Conservation (phyloP, 2,113 vertebrate genomes). For the Pholis gunnellus region DNA sequence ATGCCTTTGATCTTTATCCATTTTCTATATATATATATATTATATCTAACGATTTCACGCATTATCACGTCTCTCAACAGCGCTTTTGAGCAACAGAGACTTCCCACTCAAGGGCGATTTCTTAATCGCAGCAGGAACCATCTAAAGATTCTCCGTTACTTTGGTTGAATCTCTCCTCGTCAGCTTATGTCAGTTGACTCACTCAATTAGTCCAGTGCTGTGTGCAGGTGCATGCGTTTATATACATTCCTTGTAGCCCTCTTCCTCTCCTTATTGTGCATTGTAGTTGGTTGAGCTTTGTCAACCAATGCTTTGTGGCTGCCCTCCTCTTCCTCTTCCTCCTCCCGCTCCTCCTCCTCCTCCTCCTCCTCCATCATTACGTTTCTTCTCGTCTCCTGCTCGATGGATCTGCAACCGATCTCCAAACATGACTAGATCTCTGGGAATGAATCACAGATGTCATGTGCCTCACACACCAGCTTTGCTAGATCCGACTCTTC, state of each 20-base stretch:
- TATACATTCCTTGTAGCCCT: slow-evolving; percentile 22
- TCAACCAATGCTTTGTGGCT: slow-evolving; percentile 29
- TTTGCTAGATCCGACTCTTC: slow-evolving; percentile 35
- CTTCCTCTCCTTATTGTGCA: slow-evolving; percentile 15
- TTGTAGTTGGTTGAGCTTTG: slow-evolving; percentile 36
- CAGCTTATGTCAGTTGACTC: slow-evolving; percentile 30
- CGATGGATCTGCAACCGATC: slow-evolving; percentile 41
- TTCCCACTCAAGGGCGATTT: slow-evolving; percentile 15
- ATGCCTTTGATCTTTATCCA: slow-evolving; percentile 58
- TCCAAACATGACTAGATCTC: slow-evolving; percentile 24
- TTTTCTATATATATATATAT: slow-evolving; percentile 31
- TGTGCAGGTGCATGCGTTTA: slow-evolving; percentile 63
- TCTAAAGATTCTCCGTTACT: neutral
- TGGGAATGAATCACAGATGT: slow-evolving; percentile 33
- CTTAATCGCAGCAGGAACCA: slow-evolving; percentile 16
- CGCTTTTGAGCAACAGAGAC: slow-evolving; percentile 12
- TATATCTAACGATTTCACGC: slow-evolving; percentile 31
- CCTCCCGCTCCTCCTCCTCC: neutral
- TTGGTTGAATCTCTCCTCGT: slow-evolving; percentile 20
- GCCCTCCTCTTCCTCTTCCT: slow-evolving; percentile 13
- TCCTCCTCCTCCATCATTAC: slow-evolving; percentile 12
- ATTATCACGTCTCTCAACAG: neutral
- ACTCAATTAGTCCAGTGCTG: slow-evolving; percentile 45
- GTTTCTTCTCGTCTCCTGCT: slow-evolving; percentile 51
- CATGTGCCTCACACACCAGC: slow-evolving; percentile 49